These are phyloP conservation scores for Gymnothorax javanicus DNA, from an alignment of 2,797 vertebrate genomes.

Conservation along the genomic window DNA sequence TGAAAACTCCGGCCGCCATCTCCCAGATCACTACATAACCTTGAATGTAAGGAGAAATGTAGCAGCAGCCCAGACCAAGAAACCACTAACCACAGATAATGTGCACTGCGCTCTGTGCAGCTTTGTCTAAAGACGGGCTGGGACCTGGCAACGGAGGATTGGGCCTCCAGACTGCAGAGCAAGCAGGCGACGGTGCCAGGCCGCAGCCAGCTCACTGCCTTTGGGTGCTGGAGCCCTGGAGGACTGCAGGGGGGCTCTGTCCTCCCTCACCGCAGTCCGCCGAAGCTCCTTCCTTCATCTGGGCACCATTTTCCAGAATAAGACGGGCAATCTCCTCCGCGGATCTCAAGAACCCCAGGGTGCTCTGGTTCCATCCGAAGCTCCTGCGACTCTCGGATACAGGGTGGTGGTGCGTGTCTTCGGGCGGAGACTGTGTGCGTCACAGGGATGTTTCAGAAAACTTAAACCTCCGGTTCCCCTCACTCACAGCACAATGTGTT, in stretches of 20 bases:
- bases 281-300: conserved; percentile 44
- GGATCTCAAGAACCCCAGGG: conserved; percentile 73
- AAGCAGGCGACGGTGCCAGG: conserved; percentile 19
- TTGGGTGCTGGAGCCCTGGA: not conserved
- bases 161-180: conserved; percentile 28
- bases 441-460: not conserved
- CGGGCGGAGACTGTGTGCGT: too few relatives aligned
- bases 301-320: conserved; percentile 37
- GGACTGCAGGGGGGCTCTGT: conserved; percentile 40
- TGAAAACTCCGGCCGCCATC: conserved; percentile 53
- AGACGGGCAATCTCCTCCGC: conserved; percentile 47
- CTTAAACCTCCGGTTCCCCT: not conserved
- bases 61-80: conserved; percentile 38
- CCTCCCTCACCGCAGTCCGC: conserved; percentile 16
- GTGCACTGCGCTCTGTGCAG: conserved; percentile 32
- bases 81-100: conserved; percentile 55
- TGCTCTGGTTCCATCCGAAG: conserved; percentile 55
- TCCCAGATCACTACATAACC: conserved; percentile 25
- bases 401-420: not conserved
- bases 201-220: conserved; percentile 24
- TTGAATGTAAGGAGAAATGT: conserved; percentile 28
- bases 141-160: conserved; percentile 7
- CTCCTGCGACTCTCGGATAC: not conserved
- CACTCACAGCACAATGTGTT: not conserved
- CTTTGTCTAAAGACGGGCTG: conserved; percentile 9